Evolutionary conservation across 2,888 invertebrate species (phyloP), one percentile per base, ranked within the genome.

Genomic region (Chesias legatella): DNA sequence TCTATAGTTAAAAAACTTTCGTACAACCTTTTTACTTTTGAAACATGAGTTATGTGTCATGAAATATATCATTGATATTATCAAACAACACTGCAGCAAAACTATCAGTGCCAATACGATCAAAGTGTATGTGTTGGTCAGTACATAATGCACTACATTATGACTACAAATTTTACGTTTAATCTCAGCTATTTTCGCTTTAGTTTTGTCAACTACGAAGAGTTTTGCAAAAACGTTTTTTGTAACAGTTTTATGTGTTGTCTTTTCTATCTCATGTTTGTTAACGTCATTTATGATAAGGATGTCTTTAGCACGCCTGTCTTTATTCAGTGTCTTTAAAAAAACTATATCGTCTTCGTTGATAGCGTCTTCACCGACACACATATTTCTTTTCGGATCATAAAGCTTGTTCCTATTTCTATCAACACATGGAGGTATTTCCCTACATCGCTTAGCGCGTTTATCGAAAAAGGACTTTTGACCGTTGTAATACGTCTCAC

Each of bases 401-500:
- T 78, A 82, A 10, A 79, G 49, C 6, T 31, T 22, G 13, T 38
- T 43, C 7, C 60, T 25, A 20, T 71, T 70, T 10, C 44, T 39
- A 3, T 62, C 46, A 10, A 67, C 4, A 48, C 82, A 83, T 2
- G 33, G 17, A 0, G 81, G 77, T 20, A 59, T 45, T 20, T 56
- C 41, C 0, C 58, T 37, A 24, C 86, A 86, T 36, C 68, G 60
- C 43, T 68, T 74, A 1, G 52, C 41, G 9, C 55, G 56, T 10
- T 41, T 56, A 53, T 63, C 64, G 32, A 56, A 81, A 58, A 64
- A 62, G 0, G 77, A 56, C 31, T 59, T 78, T 32, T 58, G 63
- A 0, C 73, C 78, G 39, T 85, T 85, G 46, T 85, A 83, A 66
- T 66, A 61, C 2, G 51, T 48, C 7, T 81, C 83, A 59, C 85